phyloP scores from a whole-genome alignment of 2,888 invertebrate species.

The Volucella zonaria region DNA sequence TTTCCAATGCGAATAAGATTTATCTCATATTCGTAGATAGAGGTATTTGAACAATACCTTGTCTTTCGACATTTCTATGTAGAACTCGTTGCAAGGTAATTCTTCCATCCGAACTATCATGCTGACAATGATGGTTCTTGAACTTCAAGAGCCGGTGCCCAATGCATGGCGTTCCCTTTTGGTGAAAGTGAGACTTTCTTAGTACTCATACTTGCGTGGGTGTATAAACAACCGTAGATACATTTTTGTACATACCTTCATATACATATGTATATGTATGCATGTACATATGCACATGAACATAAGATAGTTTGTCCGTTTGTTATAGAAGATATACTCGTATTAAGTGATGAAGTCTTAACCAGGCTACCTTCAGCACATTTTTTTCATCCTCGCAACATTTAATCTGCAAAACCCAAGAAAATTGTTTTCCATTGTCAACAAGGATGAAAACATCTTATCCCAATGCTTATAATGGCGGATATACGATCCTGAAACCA shows the following conservation, averaged over 20 bases:
- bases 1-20: constrained; percentile 56
- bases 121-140: constrained; percentile 60
- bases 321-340: not conserved
- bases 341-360: not conserved
- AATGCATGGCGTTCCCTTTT: constrained; percentile 32
- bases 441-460: constrained; percentile 62
- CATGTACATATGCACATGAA: not conserved
- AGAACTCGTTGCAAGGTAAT: constrained; percentile 36
- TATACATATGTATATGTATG: too few relatives aligned
- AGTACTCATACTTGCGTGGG: constrained; percentile 20
- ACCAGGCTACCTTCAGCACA: constrained; percentile 17
- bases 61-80: constrained; percentile 29
- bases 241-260: not conserved
- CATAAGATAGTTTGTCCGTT: constrained; percentile 34
- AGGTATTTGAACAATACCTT: constrained; percentile 41
- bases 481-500: constrained; percentile 24
- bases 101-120: constrained; percentile 48
- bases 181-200: constrained; percentile 6
- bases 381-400: constrained; percentile 29
- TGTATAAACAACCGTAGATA: constrained; percentile 11
- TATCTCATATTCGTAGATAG: constrained; percentile 37
- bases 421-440: constrained; percentile 70
- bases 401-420: constrained; percentile 62
- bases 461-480: constrained; percentile 47
- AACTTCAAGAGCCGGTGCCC: constrained; percentile 54